Evolutionary conservation across 1,140 invertebrate genomes (phyloP).

Genomic region (Micrasema longulum): DNA sequence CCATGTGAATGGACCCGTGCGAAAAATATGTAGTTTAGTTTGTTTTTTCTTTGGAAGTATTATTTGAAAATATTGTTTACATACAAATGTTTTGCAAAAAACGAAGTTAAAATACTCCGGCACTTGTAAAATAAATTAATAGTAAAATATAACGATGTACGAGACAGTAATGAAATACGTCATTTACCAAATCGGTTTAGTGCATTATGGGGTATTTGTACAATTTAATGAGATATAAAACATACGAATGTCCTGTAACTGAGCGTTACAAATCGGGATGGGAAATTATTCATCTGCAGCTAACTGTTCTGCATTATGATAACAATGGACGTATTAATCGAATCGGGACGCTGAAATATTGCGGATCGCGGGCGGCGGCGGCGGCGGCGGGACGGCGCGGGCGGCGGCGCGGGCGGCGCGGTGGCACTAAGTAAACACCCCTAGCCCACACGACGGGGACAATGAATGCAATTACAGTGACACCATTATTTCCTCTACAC

Average conservation of each 20-base stretch:
- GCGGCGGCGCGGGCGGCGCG: constrained; percentile 34
- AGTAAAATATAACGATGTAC: too few species aligned
- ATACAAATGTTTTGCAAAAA: too few species aligned
- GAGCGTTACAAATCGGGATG: constrained; percentile 13
- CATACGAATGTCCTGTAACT: neutral
- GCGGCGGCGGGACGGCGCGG: constrained; percentile 41
- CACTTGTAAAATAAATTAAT: too few species aligned
- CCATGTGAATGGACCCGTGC: too few species aligned
- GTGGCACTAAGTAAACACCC: constrained; percentile 24
- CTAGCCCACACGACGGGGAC: constrained; percentile 37
- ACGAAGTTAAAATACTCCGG: too few species aligned
- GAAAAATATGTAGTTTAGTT: too few species aligned
- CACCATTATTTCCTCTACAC: constrained; percentile 20
- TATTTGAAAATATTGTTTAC: too few species aligned
- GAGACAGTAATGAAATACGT: too few species aligned
- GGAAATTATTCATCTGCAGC: constrained; percentile 41
- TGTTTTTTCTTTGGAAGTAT: too few species aligned
- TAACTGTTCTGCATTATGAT: constrained; percentile 32
- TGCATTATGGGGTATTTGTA: neutral
- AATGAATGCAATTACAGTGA: constrained; percentile 53
- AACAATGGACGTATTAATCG: constrained; percentile 51
- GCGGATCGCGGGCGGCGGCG: constrained; percentile 43
- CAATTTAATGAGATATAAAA: neutral
- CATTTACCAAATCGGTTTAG: too few species aligned
- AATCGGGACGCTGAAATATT: constrained; percentile 46